Evolutionary conservation across 2,113 vertebrate species (phyloP).

Genomic region (Callipepla squamata): DNA sequence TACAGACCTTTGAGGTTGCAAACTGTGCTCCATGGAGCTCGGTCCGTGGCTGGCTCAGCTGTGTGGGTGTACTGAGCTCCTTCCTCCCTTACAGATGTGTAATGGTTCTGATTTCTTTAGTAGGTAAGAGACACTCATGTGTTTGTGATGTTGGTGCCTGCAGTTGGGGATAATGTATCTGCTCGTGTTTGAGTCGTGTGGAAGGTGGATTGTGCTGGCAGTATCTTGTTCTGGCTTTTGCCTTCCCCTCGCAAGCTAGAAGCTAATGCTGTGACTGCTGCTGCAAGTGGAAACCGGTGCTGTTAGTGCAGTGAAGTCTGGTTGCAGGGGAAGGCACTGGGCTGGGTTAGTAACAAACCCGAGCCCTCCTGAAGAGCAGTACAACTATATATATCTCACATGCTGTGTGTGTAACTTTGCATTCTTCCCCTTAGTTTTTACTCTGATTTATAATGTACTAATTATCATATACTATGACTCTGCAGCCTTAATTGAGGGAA

Average conservation of each 20-base stretch:
- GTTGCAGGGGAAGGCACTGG: conserved; percentile 50
- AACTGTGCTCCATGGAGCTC: not conserved
- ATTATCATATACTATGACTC: not conserved
- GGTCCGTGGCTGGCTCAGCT: not conserved
- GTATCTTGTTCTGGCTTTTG: not conserved
- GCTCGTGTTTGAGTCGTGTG: not conserved
- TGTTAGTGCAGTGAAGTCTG: conserved; percentile 33
- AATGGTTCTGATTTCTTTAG: not conserved
- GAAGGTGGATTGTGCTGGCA: conserved; percentile 28
- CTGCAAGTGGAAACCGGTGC: conserved; percentile 3
- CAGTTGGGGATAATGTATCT: not conserved
- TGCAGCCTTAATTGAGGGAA: conserved; percentile 37
- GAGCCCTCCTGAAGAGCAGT: conserved; percentile 63
- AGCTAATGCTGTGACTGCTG: conserved; percentile 40
- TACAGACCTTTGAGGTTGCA: not conserved
- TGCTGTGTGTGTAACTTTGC: conserved; percentile 30
- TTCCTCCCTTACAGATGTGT: conserved; percentile 33
- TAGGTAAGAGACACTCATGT: not conserved
- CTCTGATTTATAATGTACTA: not conserved
- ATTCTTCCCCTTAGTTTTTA: not conserved
- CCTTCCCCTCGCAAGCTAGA: conserved; percentile 28
- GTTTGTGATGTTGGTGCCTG: conserved; percentile 5
- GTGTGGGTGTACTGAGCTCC: not conserved
- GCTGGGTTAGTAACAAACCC: conserved; percentile 60
- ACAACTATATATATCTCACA: conserved; percentile 37